Evolutionary conservation across 1,140 invertebrate species (phyloP), one percentile per base, ranked within the genome.

Genomic region (Drosophila orena): DNA sequence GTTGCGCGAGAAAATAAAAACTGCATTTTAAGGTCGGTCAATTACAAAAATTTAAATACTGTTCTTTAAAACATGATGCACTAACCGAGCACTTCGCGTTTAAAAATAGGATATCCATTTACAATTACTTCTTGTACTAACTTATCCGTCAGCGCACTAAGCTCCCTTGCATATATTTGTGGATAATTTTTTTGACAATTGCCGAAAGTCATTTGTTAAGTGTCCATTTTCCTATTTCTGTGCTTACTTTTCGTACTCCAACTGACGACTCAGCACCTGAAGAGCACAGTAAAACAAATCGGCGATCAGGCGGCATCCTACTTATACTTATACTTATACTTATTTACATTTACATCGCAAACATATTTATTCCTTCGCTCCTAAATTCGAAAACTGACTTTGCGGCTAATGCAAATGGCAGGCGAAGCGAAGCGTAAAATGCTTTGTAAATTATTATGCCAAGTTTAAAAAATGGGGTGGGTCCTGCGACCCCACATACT

Each of bases 331-430:
- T 50, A 66, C 24, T 56, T 55, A 66, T 68, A 17, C 17, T 17
- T 17, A 64, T 83, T 75, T 79, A 68, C 61, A 65, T 84, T 73
- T 8, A 30, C 30, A 30, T 73, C 77, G 71, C 66, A 60, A 56
- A 66, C 56, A 74, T 65, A 75, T 65, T 74, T 75, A 37, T 75
- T 79, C 42, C 22, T 12, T 75, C 24, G 27, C 54, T 35, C n/a
- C 57, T n/a, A 43, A 65, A 60, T 52, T 47, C 22, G 35, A 17
- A 12, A 84, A 85, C 54, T 81, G 81, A 84, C 81, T 84, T 84
- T 85, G 81, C 65, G 72, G 81, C 72, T 84, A 84, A 84, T 84
- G 81, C 73, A 84, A 77, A 86, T 84, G 81, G 81, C 81, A 81
- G 81, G 66, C 61, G 81, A 85, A 84, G 81, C 77, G 81, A 84